These are phyloP conservation scores for Linepithema humile DNA, from an alignment of 1,140 invertebrate genomes.

Conservation along the genomic window DNA sequence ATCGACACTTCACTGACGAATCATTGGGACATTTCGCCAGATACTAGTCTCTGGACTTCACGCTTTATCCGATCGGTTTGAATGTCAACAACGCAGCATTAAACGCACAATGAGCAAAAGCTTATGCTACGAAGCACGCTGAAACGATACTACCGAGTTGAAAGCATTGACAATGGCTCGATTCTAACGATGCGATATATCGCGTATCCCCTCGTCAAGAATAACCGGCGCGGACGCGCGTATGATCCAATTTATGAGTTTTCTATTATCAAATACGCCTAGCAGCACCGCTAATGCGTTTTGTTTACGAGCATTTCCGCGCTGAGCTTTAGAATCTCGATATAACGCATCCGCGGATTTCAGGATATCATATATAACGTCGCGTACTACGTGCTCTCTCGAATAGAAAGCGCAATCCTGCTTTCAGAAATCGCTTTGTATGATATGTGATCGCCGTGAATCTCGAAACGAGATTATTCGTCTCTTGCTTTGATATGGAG, in stretches of 20 bases:
- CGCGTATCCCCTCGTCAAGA: constrained; percentile 9
- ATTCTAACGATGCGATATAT: constrained; percentile 38
- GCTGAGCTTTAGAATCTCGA: not conserved
- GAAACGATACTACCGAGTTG: constrained; percentile 14
- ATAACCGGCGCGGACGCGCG: constrained; percentile 56
- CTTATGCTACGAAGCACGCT: constrained; percentile 9
- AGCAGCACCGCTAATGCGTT: constrained; percentile 17
- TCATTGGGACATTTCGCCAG: not conserved
- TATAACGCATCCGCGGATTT: not conserved
- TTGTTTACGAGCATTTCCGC: constrained; percentile 23
- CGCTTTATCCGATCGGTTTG: not conserved
- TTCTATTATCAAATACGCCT: constrained; percentile 46
- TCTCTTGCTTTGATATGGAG: not conserved
- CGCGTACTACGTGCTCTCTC: not conserved
- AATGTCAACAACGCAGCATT: constrained; percentile 43
- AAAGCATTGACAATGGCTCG: constrained; percentile 45
- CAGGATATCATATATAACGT: not conserved
- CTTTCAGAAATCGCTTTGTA: not conserved
- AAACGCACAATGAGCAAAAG: constrained; percentile 16
- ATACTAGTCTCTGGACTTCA: constrained; percentile 5
- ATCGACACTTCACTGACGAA: constrained; percentile 9
- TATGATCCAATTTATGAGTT: constrained; percentile 62
- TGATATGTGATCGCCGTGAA: not conserved
- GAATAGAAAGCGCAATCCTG: constrained; percentile 2
- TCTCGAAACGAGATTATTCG: constrained; percentile 21